Conservation (phyloP, 2,113 vertebrate genomes). For the Columba janthina region DNA sequence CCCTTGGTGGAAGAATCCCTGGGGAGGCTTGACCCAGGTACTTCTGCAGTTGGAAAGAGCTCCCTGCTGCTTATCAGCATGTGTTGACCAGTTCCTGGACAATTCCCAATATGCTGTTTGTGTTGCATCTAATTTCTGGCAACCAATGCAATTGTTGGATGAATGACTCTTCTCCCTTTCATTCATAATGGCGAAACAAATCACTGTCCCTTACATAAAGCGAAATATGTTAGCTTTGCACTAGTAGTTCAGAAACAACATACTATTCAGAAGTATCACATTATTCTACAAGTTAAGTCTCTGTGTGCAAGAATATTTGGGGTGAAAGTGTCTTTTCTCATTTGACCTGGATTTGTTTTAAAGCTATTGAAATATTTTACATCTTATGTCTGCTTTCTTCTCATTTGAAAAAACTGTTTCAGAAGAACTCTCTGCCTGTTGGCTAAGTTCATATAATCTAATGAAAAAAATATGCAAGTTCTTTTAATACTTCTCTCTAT, state of each 20-base stretch:
- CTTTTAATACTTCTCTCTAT: neutral
- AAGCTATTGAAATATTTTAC: neutral
- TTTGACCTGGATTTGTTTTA: neutral
- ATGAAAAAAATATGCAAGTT: neutral
- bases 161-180: neutral
- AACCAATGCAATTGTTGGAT: neutral
- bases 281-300: neutral
- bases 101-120: neutral
- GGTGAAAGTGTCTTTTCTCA: neutral
- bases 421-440: neutral
- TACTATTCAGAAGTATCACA: neutral
- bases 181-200: neutral
- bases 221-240: neutral
- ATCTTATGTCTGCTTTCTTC: neutral
- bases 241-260: neutral
- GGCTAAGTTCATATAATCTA: neutral
- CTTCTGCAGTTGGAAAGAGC: neutral
- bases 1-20: neutral
- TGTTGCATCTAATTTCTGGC: neutral
- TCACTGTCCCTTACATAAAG: neutral
- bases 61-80: neutral
- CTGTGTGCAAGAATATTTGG: neutral
- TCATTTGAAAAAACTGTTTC: neutral
- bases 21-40: neutral
- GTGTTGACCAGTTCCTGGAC: neutral